Base-by-base conservation (phyloP, 2,888 invertebrate genomes). In the Lasioglossum oenotherae region DNA sequence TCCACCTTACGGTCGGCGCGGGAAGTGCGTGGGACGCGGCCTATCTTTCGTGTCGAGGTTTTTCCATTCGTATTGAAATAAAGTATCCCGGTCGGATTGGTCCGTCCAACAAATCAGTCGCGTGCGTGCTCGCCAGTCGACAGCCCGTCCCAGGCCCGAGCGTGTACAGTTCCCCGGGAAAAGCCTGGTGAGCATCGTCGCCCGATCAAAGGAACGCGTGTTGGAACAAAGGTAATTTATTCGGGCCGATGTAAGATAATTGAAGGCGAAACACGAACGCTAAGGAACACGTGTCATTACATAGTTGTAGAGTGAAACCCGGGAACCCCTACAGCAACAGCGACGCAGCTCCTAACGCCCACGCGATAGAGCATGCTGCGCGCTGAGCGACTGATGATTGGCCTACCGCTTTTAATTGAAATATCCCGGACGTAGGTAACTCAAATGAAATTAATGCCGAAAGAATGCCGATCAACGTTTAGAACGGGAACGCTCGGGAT, bases 381-480 rank as follows among this genome's bases (percentile, higher is more conserved):
- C 88, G 91, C 90, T 87, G 90, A 80, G 86, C 89, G 86, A 85
- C 87, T 90, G 92, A 92, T 92, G 92, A 93, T 93, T 93, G 92
- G 86, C 85, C 88, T 82, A 79, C 87, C 84, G 88, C 86, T 89
- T 88, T 89, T 91, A 91, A 91, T 91, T 91, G 89, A 91, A 89
- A 91, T 91, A 91, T 91, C 90, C 88, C 89, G 91, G 88, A 89
- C 86, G 90, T 89, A 80, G 86, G 84, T 86, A 88, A 89, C 82
- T 83, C 84, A 78, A 85, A 88, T 71, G 88, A 88, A 72, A 87
- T 84, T 81, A 88, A 84, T 77, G 81, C 75, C 80, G 44, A 83
- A 83, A 78, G 75, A 87, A 87, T 85, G 64, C 71, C 69, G 74
- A 53, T 35, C 38, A 14, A 27, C 72, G 23, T 67, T 38, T 27